These are phyloP conservation scores for Todiramphus saurophagus DNA, from an alignment of 2,113 vertebrate genomes.

Conservation along the genomic window DNA sequence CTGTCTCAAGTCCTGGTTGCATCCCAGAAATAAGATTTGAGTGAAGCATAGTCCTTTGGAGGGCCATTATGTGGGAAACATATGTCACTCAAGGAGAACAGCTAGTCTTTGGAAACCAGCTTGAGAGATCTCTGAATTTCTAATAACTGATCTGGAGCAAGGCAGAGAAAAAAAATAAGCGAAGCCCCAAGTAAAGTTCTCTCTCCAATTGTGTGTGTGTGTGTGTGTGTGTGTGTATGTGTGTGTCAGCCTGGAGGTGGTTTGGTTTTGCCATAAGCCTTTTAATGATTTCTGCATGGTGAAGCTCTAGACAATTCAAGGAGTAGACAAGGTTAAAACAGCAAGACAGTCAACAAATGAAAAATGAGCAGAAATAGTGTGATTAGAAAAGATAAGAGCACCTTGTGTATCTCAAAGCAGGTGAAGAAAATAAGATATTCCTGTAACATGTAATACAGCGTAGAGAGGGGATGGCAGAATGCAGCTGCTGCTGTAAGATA, in stretches of 20 bases:
- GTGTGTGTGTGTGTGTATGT: background rate
- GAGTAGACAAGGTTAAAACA: background rate
- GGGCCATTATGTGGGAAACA: background rate
- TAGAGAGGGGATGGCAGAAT: background rate
- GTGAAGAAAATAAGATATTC: background rate
- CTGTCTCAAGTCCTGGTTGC: background rate
- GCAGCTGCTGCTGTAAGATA: background rate
- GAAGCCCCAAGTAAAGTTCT: background rate
- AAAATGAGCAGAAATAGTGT: background rate
- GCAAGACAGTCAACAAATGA: background rate
- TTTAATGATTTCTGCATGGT: background rate
- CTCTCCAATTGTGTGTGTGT: background rate
- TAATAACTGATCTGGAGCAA: background rate
- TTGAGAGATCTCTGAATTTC: background rate
- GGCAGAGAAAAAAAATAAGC: background rate
- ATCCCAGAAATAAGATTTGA: background rate
- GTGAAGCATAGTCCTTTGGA: background rate
- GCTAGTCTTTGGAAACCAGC: background rate
- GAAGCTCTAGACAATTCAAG: background rate
- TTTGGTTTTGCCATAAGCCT: background rate
- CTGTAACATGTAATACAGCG: background rate
- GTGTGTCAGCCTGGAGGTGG: background rate
- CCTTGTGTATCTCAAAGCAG: background rate
- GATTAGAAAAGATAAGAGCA: background rate
- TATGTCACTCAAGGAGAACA: background rate